Evolutionary conservation across 2,113 vertebrate genomes (phyloP), one percentile per base, ranked within the genome.

Genomic region (Erythrolamprus reginae): DNA sequence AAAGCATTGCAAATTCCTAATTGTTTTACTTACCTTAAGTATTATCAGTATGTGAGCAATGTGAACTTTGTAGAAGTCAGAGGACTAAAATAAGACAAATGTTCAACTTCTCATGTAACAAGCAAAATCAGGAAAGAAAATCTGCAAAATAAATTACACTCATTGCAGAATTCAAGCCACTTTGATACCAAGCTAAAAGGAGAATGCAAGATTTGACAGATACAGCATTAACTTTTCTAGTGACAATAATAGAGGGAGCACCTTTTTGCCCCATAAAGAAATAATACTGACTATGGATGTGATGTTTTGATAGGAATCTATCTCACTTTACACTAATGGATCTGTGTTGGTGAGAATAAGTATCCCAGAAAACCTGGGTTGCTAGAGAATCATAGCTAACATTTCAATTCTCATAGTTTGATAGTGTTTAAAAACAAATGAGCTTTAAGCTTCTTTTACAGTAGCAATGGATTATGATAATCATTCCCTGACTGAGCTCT

Each of bases 321-420:
- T 86, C 15, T 4, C 82, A 92, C 91, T 61, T 0, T 3, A 47
- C 87, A 86, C 70, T 23, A 65, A 47, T 90, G 21, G 51, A 12
- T 26, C 86, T 51, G 42, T 28, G 33, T 90, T 93, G 70, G 10
- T 87, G 48, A 86, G 28, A 21, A 3, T 0, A 0, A 0, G 0
- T 0, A 0, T 10, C 0, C 0, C 56, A 19, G 70, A 89, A 28
- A 89, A 51, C 4, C 0, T 52, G 19, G 33, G 58, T 24, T 87
- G 48, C 47, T 89, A 1, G 50, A 56, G 51, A 48, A 56, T 19
- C 17, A 47, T 10, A 24, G 17, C 13, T 52, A 38, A 33, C 84
- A 42, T 51, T 87, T 23, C 47, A 84, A 50, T 38, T 12, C 10
- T 52, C 24, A 47, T 82, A 83, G 2, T 33, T n/a, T 86, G 58